A percentile compares a stretch with the other conserved stretches of the same genome.
Conservation (phyloP, 1,140 invertebrate genomes). For the Saxidomus purpurata region DNA sequence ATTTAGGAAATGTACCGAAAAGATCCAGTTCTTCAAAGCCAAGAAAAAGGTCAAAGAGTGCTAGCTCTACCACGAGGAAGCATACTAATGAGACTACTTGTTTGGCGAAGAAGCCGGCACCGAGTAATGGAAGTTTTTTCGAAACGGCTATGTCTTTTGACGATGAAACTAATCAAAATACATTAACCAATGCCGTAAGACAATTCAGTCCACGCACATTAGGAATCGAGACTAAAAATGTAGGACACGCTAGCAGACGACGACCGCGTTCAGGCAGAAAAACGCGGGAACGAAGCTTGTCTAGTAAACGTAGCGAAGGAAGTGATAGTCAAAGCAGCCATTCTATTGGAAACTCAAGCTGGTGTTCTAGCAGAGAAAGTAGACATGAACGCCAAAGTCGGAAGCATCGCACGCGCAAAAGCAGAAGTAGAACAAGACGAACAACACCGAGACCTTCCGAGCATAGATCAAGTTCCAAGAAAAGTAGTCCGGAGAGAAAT, state of each 20-base stretch:
- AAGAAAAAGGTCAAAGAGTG: conserved; percentile 33
- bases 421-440: conserved; percentile 36
- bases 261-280: conserved; percentile 37
- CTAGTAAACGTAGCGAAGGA: conserved; percentile 35
- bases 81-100: neutral
- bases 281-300: conserved; percentile 40
- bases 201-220: conserved; percentile 17
- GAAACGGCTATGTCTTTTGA: conserved; percentile 56
- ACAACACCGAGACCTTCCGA: neutral
- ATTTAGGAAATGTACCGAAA: neutral
- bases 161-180: conserved; percentile 59
- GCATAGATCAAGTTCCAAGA: conserved; percentile 32
- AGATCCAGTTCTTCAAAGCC: conserved; percentile 13
- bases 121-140: conserved; percentile 40
- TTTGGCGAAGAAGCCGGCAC: neutral
- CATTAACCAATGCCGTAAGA: conserved; percentile 49
- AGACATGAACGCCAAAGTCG: neutral
- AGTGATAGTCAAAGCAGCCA: conserved; percentile 32
- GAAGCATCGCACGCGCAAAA: conserved; percentile 3
- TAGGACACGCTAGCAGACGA: neutral
- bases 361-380: neutral
- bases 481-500: conserved; percentile 37
- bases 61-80: neutral
- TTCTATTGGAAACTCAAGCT: conserved; percentile 15
- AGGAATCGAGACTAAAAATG: conserved; percentile 16